Percentiles rank a stretch among this genome's conserved stretches.
These are phyloP conservation scores for Mechanitis mazaeus DNA, from an alignment of 2,888 invertebrate genomes.

Conservation along the genomic window DNA sequence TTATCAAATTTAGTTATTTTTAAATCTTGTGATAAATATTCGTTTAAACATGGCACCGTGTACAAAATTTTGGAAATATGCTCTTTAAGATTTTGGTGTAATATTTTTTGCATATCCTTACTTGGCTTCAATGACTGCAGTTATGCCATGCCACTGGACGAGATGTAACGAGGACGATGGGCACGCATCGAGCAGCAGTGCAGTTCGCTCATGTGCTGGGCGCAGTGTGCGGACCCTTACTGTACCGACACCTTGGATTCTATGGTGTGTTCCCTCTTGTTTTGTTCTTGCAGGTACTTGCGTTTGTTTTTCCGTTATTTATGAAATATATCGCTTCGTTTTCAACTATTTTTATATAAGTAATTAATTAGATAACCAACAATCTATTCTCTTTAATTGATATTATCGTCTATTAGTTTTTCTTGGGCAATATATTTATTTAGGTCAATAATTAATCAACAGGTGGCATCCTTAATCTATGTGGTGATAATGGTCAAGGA, in stretches of 20 bases:
- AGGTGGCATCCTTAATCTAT: conserved; percentile 78
- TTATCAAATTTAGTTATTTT: too few relatives aligned
- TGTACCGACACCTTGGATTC: conserved; percentile 82
- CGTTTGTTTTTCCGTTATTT: conserved; percentile 15
- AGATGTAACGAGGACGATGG: conserved; percentile 79
- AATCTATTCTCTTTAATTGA: too few relatives aligned
- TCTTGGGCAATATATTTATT: not conserved
- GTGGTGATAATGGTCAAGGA: conserved; percentile 79
- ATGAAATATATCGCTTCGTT: too few relatives aligned
- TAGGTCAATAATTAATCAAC: conserved; percentile 26
- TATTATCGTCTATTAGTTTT: too few relatives aligned
- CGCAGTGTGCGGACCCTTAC: conserved; percentile 84
- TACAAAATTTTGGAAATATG: too few relatives aligned
- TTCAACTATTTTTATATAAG: too few relatives aligned
- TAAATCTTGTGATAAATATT: too few relatives aligned
- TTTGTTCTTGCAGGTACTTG: conserved; percentile 65
- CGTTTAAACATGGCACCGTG: too few relatives aligned
- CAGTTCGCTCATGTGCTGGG: conserved; percentile 76
- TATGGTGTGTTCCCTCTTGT: conserved; percentile 83
- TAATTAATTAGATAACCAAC: too few relatives aligned
- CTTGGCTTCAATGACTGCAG: conserved; percentile 36
- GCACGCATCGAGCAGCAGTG: conserved; percentile 68
- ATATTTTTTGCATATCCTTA: too few relatives aligned
- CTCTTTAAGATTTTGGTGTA: too few relatives aligned
- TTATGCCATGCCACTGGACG: conserved; percentile 65